These are phyloP conservation scores for Probosciger aterrimus DNA, from an alignment of 2,113 vertebrate genomes.

Conservation along the genomic window DNA sequence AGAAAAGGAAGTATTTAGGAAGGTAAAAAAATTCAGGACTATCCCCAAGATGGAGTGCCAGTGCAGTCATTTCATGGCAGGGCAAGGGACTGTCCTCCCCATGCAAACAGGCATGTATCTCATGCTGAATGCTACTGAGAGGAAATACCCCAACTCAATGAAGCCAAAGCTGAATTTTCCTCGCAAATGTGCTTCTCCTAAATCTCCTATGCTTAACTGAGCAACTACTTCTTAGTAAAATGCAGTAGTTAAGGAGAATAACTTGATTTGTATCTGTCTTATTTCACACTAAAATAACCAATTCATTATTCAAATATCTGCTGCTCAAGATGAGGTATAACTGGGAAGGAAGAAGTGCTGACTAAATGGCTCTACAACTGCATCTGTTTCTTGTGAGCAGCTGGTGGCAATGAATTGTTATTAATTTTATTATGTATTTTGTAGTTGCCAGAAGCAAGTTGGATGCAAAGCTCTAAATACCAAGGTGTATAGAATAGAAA, in stretches of 20 bases:
- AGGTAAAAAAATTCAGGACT: background rate
- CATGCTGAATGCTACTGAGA: background rate
- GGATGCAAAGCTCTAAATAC: conserved; percentile 8
- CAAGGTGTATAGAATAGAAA: conserved; percentile 8
- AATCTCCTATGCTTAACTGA: background rate
- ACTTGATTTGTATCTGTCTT: conserved; percentile 17
- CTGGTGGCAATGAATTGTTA: conserved; percentile 65
- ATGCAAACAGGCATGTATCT: background rate
- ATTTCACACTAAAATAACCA: conserved; percentile 7
- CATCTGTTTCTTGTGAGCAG: conserved; percentile 55
- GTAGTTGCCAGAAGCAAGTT: conserved; percentile 25
- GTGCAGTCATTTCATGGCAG: background rate
- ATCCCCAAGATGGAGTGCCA: background rate
- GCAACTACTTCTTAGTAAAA: background rate
- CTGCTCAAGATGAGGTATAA: background rate
- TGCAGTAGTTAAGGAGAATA: background rate
- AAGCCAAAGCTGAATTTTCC: background rate
- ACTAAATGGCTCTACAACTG: conserved; percentile 43
- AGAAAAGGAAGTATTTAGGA: background rate
- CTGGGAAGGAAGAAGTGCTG: conserved; percentile 41
- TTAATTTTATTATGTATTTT: conserved; percentile 67
- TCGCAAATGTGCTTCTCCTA: background rate
- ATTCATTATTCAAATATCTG: conserved; percentile 22
- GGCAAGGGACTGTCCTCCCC: background rate
- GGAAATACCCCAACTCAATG: background rate